A percentile compares a stretch with the other conserved stretches of the same genome.
These are phyloP conservation scores for Siphonodentalium dalli DNA, from an alignment of 2,888 invertebrate genomes.

Conservation along the genomic window DNA sequence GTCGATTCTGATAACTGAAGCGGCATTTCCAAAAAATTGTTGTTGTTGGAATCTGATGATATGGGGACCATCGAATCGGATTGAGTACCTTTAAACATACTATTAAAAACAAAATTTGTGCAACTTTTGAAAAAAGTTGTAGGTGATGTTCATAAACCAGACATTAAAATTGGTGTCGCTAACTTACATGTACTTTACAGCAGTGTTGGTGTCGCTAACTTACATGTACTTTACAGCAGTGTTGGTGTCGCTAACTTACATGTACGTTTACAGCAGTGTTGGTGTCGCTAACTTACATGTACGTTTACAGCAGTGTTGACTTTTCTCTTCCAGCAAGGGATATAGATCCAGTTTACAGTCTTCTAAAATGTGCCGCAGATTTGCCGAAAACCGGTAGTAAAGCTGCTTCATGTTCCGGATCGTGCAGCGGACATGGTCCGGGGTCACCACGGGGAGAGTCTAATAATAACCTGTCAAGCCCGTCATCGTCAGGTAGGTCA, in stretches of 20 bases:
- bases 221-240: background rate
- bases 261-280: background rate
- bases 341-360: constrained; percentile 62
- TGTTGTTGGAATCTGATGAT: no score
- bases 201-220: no score
- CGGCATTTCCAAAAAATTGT: no score
- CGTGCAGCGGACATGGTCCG: constrained; percentile 32
- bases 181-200: no score
- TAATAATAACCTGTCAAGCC: constrained; percentile 18
- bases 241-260: background rate
- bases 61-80: no score
- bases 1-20: no score
- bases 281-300: background rate
- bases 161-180: no score
- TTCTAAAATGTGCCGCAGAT: constrained; percentile 62
- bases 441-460: constrained; percentile 16
- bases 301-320: no score
- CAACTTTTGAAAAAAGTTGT: no score
- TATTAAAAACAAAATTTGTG: no score
- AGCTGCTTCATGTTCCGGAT: constrained; percentile 31
- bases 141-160: no score
- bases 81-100: no score
- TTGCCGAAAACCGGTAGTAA: constrained; percentile 47
- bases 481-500: constrained; percentile 40
- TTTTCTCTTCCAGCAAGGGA: constrained; percentile 39